A percentile compares a stretch with the other conserved stretches of the same genome.
Conservation (phyloP, 2,797 vertebrate species). For the Phoebastria nigripes region DNA sequence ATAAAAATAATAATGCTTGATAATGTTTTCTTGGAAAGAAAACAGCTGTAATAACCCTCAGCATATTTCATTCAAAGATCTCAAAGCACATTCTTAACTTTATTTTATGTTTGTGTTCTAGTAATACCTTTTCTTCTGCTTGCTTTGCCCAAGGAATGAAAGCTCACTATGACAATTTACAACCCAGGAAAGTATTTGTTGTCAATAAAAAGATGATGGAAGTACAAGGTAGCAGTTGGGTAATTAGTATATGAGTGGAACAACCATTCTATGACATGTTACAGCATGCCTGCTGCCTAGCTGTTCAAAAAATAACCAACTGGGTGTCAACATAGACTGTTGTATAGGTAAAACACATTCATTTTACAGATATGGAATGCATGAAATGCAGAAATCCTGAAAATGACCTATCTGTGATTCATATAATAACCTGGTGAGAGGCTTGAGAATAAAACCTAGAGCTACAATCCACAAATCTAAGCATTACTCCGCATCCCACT, state of each 20-base stretch:
- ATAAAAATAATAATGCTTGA: background rate
- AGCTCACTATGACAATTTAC: background rate
- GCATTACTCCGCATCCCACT: background rate
- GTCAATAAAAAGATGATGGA: background rate
- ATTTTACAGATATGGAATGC: background rate
- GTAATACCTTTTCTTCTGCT: background rate
- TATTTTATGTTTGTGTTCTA: background rate
- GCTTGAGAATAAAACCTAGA: background rate
- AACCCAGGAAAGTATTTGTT: background rate
- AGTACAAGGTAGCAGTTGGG: background rate
- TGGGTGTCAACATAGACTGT: background rate
- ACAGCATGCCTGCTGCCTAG: background rate
- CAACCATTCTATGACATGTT: background rate
- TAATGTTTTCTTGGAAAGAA: background rate
- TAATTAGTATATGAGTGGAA: background rate
- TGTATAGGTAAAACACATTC: background rate
- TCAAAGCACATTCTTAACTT: background rate
- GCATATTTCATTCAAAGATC: background rate
- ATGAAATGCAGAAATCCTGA: background rate
- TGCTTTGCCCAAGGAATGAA: background rate
- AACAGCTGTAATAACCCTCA: background rate
- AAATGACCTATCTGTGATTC: background rate
- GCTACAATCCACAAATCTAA: background rate
- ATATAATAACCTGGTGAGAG: background rate
- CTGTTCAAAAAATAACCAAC: background rate